Evolutionary conservation across 2,888 invertebrate species (phyloP).

Genomic region (Galeopsomyia nigrocyanea): DNA sequence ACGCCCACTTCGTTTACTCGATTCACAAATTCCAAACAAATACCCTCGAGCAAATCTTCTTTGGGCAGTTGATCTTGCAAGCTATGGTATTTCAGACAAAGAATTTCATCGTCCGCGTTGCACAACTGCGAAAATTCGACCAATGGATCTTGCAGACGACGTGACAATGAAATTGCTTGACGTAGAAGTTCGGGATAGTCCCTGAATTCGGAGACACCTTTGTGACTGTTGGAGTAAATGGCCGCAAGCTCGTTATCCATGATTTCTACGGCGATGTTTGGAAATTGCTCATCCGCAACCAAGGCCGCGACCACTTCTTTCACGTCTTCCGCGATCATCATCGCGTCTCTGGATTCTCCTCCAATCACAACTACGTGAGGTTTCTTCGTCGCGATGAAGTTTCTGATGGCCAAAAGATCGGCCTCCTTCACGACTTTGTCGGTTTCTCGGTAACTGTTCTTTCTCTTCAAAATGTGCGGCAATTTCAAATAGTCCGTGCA

Average conservation of each 20-base stretch:
- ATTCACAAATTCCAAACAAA: conserved; percentile 93
- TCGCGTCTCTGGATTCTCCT: conserved; percentile 90
- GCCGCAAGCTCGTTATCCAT: conserved; percentile 94
- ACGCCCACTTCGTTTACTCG: conserved; percentile 98
- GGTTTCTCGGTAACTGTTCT: conserved; percentile 79
- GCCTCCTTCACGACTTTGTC: conserved; percentile 82
- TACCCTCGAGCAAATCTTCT: conserved; percentile 87
- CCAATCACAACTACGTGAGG: conserved; percentile 94
- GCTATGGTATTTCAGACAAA: conserved; percentile 93
- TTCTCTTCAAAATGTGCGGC: conserved; percentile 86
- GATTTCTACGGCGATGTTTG: conserved; percentile 89
- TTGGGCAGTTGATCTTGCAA: conserved; percentile 85
- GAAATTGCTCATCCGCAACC: conserved; percentile 88
- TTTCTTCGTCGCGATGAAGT: conserved; percentile 90
- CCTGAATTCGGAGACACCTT: conserved; percentile 85
- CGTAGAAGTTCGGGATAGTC: conserved; percentile 93
- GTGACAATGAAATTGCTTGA: conserved; percentile 92
- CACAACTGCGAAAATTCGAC: conserved; percentile 97
- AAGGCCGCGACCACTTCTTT: conserved; percentile 81
- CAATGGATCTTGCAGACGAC: conserved; percentile 94
- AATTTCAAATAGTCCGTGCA: conserved; percentile 91
- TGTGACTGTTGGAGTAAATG: conserved; percentile 92
- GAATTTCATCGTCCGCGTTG: conserved; percentile 95
- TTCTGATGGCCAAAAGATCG: conserved; percentile 79
- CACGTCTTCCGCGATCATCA: conserved; percentile 84